Conservation (phyloP, 2,797 vertebrate species). For the Sebastes kiyomatsui region DNA sequence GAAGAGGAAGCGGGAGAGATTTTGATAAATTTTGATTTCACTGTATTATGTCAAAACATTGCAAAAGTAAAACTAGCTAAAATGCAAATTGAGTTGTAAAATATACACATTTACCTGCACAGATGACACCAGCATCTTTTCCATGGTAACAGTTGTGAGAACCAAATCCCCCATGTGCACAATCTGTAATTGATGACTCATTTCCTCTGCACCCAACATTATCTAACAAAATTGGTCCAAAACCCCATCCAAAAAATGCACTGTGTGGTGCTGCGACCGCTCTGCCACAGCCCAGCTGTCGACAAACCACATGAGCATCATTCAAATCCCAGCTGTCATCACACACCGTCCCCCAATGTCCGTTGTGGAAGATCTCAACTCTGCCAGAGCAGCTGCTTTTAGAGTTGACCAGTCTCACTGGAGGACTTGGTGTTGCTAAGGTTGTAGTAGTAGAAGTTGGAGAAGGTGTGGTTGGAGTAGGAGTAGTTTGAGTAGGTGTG, state of each 20-base stretch:
- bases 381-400: background rate
- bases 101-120: background rate
- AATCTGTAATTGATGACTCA: background rate
- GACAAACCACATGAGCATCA: background rate
- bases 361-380: background rate
- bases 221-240: background rate
- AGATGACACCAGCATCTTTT: background rate
- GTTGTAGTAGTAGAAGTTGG: too few relatives aligned
- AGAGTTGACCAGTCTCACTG: background rate
- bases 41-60: background rate
- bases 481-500: too few relatives aligned
- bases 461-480: too few relatives aligned
- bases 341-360: conserved; percentile 1
- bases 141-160: background rate
- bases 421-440: background rate
- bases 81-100: background rate
- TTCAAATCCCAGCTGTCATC: background rate
- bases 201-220: background rate
- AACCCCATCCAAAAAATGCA: background rate
- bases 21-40: background rate
- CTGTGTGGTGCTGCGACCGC: rapidly evolving
- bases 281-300: background rate
- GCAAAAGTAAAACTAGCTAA: background rate
- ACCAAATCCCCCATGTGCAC: background rate
- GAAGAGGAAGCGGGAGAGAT: background rate